Conservation (phyloP, 2,113 vertebrate genomes). For the Mastomys coucha region DNA sequence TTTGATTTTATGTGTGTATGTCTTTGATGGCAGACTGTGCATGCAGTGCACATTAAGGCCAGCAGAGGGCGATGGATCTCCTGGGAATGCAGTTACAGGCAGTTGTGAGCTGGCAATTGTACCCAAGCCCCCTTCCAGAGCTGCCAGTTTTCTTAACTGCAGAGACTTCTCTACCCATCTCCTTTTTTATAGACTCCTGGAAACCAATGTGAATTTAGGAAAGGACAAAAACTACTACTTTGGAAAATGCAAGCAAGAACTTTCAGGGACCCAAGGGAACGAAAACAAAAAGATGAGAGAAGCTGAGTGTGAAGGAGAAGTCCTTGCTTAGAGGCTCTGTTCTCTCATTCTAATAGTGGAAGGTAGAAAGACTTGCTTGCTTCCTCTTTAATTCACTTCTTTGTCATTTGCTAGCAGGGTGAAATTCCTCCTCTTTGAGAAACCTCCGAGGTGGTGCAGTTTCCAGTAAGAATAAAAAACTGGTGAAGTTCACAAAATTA, state of each 20-base stretch:
- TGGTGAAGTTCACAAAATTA: background rate
- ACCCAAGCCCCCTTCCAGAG: too few species aligned
- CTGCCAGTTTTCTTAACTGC: background rate
- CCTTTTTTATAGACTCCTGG: background rate
- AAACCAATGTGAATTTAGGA: conserved; percentile 21
- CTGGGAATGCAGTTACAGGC: background rate
- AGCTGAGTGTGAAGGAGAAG: background rate
- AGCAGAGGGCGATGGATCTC: background rate
- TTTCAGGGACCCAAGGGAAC: background rate
- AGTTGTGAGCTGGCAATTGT: background rate
- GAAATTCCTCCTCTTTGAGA: conserved; percentile 47
- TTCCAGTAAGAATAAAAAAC: conserved; percentile 60
- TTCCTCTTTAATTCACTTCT: conserved; percentile 32
- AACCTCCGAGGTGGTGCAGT: conserved; percentile 24
- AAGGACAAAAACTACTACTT: background rate
- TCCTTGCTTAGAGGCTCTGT: background rate
- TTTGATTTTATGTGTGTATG: background rate
- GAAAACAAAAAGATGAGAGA: background rate
- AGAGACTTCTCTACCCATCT: background rate
- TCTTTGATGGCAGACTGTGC: background rate
- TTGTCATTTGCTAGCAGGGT: background rate
- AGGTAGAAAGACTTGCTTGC: background rate
- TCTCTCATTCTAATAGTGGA: background rate
- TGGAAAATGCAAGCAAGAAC: background rate
- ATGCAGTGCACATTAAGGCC: background rate